phyloP scores from a whole-genome alignment of 2,113 vertebrate genomes.

The Sorex araneus region DNA sequence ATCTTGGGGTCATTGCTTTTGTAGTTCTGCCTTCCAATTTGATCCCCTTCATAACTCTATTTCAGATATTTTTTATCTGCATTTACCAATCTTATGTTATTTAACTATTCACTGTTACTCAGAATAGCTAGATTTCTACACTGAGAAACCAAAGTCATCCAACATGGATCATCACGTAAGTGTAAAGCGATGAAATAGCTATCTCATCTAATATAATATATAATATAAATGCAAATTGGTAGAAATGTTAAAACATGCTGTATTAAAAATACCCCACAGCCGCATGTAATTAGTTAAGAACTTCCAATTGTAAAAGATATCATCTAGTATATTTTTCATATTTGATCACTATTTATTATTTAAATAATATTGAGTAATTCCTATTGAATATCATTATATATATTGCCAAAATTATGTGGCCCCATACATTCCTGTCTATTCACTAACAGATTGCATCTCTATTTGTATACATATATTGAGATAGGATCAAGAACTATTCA shows the following conservation, averaged over 20 bases:
- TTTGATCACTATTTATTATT: not conserved
- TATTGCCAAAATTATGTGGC: not conserved
- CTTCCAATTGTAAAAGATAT: not conserved
- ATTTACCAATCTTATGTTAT: not conserved
- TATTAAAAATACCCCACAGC: constrained; percentile 18
- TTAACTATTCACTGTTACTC: constrained; percentile 7
- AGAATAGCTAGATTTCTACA: not conserved
- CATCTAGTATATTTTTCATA: not conserved
- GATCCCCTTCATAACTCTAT: constrained; percentile 17
- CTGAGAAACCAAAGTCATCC: not conserved
- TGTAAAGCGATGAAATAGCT: constrained; percentile 5
- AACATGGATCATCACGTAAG: not conserved
- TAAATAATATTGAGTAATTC: not conserved
- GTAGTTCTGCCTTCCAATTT: constrained; percentile 5
- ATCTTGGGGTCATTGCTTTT: constrained; percentile 8
- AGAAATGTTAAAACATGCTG: not conserved
- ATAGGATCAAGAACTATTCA: not conserved
- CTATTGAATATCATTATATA: not conserved
- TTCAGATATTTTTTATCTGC: constrained; percentile 14
- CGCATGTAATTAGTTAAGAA: constrained; percentile 34
- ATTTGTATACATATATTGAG: not conserved
- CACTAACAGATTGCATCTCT: not conserved
- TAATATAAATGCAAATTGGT: constrained; percentile 60
- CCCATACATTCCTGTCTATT: not conserved
- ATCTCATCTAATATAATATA: not conserved